These are phyloP conservation scores for Epinephelus awoara DNA, from an alignment of 2,797 vertebrate genomes.

Conservation along the genomic window DNA sequence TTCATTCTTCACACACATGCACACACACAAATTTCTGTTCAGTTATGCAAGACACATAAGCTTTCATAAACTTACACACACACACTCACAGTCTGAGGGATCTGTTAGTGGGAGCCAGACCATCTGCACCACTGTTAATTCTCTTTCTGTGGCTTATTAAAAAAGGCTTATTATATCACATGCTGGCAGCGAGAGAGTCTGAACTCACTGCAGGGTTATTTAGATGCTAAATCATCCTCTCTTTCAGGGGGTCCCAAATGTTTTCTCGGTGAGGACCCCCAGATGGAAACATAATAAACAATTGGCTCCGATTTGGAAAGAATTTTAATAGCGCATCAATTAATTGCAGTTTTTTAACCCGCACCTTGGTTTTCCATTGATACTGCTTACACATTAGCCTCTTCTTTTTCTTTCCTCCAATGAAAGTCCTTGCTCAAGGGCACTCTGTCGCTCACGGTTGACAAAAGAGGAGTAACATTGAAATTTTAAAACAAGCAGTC, in stretches of 20 bases:
- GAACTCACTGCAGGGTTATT: constrained; percentile 21
- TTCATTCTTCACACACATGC: not conserved
- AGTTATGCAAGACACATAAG: constrained; percentile 1
- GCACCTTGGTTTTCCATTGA: not conserved
- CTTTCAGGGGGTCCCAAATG: constrained; percentile 26
- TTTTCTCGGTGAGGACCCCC: constrained; percentile 30
- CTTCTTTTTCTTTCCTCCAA: not conserved
- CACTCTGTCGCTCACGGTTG: not conserved
- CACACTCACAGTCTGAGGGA: constrained; percentile 20
- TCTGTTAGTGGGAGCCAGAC: constrained; percentile 34
- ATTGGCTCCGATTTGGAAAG: constrained; percentile 10
- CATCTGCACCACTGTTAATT: constrained; percentile 58
- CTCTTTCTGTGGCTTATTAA: constrained; percentile 46
- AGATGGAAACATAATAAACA: constrained; percentile 33
- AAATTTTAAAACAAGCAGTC: not conserved
- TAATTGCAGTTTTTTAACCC: not conserved
- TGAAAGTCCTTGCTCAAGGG: not conserved
- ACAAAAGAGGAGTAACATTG: constrained; percentile 5
- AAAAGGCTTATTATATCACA: constrained; percentile 51
- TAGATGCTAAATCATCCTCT: constrained; percentile 22
- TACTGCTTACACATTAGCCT: not conserved
- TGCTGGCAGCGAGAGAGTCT: constrained; percentile 26
- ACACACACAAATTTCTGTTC: constrained; percentile 7
- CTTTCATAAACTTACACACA: constrained; percentile 6
- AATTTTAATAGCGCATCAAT: constrained; percentile 3